Base-by-base conservation (phyloP, 2,888 invertebrate genomes). In the Mythimna impura region DNA sequence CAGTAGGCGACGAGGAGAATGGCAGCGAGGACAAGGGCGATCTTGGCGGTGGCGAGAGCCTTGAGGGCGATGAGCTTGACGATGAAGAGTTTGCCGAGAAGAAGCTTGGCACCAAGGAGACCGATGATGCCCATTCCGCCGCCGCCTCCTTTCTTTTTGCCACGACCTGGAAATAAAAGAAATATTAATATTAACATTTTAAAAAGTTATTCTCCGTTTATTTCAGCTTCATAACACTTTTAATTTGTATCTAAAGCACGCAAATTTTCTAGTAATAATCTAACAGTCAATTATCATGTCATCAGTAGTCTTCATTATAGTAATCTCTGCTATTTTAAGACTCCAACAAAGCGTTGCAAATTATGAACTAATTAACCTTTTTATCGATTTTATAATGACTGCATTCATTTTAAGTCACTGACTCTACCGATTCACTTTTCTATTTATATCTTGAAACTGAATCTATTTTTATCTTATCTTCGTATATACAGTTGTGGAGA, bases 41-140 rank as follows among this genome's bases (percentile, higher is more conserved):
- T 97, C 96, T 98, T 98, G 85, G 98, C 98, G 80, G 98, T 97
- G 60, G 98, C 96, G 73, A 98, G 96, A 12, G 98, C 98, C 93
- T 98, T 98, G 93, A 98, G 97, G 14, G 98, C 98, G 78, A 98
- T 96, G 57, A 98, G 96, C 93, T 98, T 98, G 89, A 98, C 95
- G 91, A 98, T 98, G 92, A 98, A 96, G 71, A 98, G 97, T 66
- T 96, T 96, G 8, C 95, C 95, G 65, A 96, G 88, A 2, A 96
- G 89, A 9, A 96, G 77, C 73, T 96, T 96, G 34, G 96, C 96
- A 7, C 92, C 96, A 1, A 96, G 87, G 85, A 98, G 96, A 85
- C 98, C 96, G 83, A 98, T 96, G 50, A 98, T 97, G 73, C 98
- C 97, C 83, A 97, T 97, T 90, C 97, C 47, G 7, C 97, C 47